phyloP scores from a whole-genome alignment of 2,113 vertebrate species.

The Tautogolabrus adspersus region DNA sequence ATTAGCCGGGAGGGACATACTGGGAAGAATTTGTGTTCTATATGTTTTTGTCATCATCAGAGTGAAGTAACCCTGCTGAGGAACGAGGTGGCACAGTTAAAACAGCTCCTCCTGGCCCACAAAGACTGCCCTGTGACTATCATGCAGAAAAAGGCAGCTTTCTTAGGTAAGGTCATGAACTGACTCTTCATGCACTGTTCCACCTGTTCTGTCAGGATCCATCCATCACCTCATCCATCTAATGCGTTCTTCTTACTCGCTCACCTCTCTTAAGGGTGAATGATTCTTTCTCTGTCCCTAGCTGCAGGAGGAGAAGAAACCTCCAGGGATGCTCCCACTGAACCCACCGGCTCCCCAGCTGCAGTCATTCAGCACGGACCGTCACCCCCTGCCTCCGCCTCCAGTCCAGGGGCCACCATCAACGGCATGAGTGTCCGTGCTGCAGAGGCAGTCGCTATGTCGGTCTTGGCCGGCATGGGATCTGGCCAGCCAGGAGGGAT shows the following conservation, averaged over 20 bases:
- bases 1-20: neutral
- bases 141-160: constrained; percentile 93
- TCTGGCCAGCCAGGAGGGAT: constrained; percentile 88
- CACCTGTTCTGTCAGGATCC: constrained; percentile 36
- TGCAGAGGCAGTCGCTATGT: constrained; percentile 93
- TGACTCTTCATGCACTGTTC: neutral
- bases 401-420: constrained; percentile 80
- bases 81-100: constrained; percentile 95
- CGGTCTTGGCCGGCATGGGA: constrained; percentile 94
- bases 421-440: constrained; percentile 91
- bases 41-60: constrained; percentile 61
- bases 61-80: constrained; percentile 91
- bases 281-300: constrained; percentile 78
- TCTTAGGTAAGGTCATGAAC: constrained; percentile 74
- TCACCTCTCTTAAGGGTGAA: constrained; percentile 84
- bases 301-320: constrained; percentile 91
- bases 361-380: constrained; percentile 91
- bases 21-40: constrained; percentile 12
- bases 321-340: constrained; percentile 85
- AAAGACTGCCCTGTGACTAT: constrained; percentile 97
- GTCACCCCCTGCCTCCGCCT: constrained; percentile 72
- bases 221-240: constrained; percentile 68
- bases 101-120: constrained; percentile 96
- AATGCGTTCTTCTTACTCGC: constrained; percentile 67
- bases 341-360: constrained; percentile 88